Evolutionary conservation across 2,113 vertebrate species (phyloP).

Genomic region (Saguinus imperator): DNA sequence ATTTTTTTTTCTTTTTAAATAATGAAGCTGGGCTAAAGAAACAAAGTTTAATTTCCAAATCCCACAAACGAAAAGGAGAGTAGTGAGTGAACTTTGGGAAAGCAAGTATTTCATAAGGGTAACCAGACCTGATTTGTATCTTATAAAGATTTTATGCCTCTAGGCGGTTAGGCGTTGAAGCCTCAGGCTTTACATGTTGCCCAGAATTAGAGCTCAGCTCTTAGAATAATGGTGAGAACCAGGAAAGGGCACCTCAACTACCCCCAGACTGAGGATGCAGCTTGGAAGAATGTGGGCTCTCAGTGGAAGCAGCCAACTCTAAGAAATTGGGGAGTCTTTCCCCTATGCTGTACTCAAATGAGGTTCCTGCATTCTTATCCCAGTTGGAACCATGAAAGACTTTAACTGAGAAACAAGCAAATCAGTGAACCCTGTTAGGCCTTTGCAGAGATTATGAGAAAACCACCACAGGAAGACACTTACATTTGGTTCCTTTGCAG

Average conservation of each 20-base stretch:
- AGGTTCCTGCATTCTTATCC: background rate
- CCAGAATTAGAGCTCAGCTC: background rate
- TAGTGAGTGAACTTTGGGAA: too few relatives aligned
- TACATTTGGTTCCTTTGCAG: background rate
- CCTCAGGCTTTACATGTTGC: background rate
- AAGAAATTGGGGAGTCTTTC: background rate
- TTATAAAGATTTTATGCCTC: background rate
- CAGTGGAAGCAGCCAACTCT: background rate
- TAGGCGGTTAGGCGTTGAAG: background rate
- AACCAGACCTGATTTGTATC: background rate
- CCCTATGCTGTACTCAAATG: background rate
- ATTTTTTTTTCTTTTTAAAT: too few relatives aligned
- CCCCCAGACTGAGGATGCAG: background rate
- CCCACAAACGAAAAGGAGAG: background rate
- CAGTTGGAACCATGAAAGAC: background rate
- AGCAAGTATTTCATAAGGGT: background rate
- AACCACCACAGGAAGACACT: background rate
- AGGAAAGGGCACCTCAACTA: background rate
- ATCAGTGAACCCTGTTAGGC: background rate
- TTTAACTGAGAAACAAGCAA: background rate
- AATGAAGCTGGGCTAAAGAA: background rate
- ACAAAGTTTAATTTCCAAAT: background rate
- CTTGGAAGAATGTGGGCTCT: background rate
- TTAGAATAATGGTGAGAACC: background rate
- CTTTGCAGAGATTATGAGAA: background rate